Evolutionary conservation across 2,888 invertebrate species (phyloP).

Genomic region (Pinctada fucata): DNA sequence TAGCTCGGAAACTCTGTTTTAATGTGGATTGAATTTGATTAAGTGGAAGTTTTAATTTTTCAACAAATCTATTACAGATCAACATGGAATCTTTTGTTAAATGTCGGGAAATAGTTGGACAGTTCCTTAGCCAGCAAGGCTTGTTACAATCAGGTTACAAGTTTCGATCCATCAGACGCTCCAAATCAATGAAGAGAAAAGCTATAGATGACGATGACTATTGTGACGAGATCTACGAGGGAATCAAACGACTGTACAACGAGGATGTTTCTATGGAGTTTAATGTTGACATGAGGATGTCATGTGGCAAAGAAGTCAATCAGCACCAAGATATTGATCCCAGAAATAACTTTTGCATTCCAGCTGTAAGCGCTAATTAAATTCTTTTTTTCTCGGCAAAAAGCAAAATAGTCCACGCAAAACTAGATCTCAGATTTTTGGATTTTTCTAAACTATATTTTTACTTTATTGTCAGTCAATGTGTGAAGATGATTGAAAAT

Average conservation of each 20-base stretch:
- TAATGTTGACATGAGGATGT: conserved; percentile 47
- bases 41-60: not conserved
- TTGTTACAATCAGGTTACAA: conserved; percentile 54
- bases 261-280: conserved; percentile 50
- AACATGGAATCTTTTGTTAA: conserved; percentile 66
- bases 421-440: too few species aligned
- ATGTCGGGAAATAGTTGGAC: conserved; percentile 67
- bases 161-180: conserved; percentile 38
- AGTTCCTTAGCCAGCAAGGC: conserved; percentile 53
- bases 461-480: too few species aligned
- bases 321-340: conserved; percentile 59
- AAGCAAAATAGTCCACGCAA: too few species aligned
- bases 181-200: conserved; percentile 69
- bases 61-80: conserved; percentile 55
- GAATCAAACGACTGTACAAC: conserved; percentile 73
- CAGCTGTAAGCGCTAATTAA: conserved; percentile 38
- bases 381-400: not conserved
- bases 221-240: conserved; percentile 70
- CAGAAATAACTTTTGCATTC: conserved; percentile 17
- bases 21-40: too few species aligned
- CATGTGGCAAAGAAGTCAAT: conserved; percentile 64
- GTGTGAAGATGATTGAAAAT: too few species aligned
- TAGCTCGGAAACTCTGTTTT: too few species aligned
- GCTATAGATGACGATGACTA: conserved; percentile 63
- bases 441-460: too few species aligned